Evolutionary conservation across 2,113 vertebrate species (phyloP).

Genomic region (Poeciliopsis retropinna): DNA sequence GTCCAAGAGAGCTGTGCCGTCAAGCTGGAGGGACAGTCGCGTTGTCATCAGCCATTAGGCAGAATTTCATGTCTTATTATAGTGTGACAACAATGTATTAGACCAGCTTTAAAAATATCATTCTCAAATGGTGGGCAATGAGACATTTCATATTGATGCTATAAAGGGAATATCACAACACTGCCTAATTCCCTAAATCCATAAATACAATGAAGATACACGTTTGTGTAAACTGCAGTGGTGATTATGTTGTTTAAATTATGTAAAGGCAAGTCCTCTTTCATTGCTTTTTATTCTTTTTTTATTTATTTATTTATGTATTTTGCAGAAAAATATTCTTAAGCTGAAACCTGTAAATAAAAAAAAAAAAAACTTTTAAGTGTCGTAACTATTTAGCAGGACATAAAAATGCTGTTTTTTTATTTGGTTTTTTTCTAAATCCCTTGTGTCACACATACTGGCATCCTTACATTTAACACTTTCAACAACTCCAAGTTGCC

Average conservation of each 20-base stretch:
- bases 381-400: not conserved
- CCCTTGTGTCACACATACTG: not conserved
- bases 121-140: conserved; percentile 19
- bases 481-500: not conserved
- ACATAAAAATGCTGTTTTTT: not conserved
- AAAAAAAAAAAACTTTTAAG: no score
- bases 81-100: conserved; percentile 24
- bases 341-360: not conserved
- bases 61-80: conserved; percentile 47
- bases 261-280: conserved; percentile 20
- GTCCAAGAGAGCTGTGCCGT: conserved; percentile 30
- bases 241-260: conserved; percentile 14
- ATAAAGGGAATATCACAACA: conserved; percentile 27
- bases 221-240: conserved; percentile 14
- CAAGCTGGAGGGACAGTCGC: conserved; percentile 32
- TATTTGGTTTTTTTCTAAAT: not conserved
- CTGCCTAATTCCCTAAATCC: not conserved
- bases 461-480: not conserved
- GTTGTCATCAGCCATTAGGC: conserved; percentile 62
- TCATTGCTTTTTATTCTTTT: not conserved
- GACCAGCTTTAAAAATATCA: conserved; percentile 47
- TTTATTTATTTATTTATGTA: no score
- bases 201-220: not conserved
- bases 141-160: conserved; percentile 37
- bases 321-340: not conserved